Base-by-base conservation (phyloP, 2,113 vertebrate species). In the Motacilla tschutschensis region DNA sequence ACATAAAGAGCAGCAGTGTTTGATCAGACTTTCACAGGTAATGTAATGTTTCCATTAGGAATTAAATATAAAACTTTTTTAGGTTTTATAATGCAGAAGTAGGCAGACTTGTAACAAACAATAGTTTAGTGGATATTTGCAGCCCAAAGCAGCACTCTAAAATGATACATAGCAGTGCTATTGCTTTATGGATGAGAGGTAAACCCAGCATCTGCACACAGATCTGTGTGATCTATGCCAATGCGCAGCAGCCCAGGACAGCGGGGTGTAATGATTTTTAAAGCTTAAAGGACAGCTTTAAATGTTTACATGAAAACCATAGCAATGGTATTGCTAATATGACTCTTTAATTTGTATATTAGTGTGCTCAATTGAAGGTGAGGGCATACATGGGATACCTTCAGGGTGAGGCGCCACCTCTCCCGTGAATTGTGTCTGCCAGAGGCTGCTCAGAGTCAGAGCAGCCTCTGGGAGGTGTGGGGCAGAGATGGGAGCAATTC, bases 31-130 rank as follows among this genome's bases (percentile, higher is more conserved):
- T 91, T 69, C 83, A 28, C 59, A 51, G 87, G 91, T 92, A 87
- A 84, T 87, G 53, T 85, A 80, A 91, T 84, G 93, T 95, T 95
- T 95, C 95, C 93, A 89, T 60, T 72, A 94, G 95, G 92, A 91
- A 93, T 89, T 90, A 87, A 71, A 43, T 63, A 47, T 94, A 92
- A 95, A 94, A 84, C 72, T 93, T 78, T 71, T 80, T 69, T 71
- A 44, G 26, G 25, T 84, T 93, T 91, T 78, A 67, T 74, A 88
- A 88, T 40, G 50, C 14, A 9, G 62, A 20, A 36, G 20, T 25
- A 12, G 25, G 31, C 25, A 33, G 25, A n/a, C 31, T 62, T 74
- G 22, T 78, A 75, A 67, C 59, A 74, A 87, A 83, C 59, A 88
- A 35, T 47, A 47, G 40, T 76, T 72, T 63, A 75, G 55, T 77